Percentiles rank a stretch among this genome's conserved stretches.
Conservation (phyloP, 2,797 vertebrate genomes). For the Chanos chanos region DNA sequence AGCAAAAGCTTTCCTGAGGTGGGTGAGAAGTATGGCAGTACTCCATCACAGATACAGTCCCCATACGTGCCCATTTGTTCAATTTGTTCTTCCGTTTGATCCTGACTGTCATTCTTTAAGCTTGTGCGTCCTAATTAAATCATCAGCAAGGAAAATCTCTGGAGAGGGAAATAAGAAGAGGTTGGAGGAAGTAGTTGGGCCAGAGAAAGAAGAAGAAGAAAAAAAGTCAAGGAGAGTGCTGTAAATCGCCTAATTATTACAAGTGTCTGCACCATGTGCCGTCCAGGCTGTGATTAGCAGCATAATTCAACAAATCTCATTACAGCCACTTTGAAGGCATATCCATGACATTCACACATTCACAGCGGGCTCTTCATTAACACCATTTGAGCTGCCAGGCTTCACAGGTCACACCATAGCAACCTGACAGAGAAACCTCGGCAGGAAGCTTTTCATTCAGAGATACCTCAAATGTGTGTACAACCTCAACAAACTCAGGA, state of each 20-base stretch:
- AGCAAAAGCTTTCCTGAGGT: neutral
- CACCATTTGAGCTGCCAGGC: neutral
- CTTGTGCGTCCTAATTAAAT: constrained; percentile 34
- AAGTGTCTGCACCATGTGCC: constrained; percentile 29
- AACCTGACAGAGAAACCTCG: neutral
- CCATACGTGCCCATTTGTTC: neutral
- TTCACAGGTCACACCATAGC: neutral
- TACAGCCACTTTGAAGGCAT: constrained; percentile 26
- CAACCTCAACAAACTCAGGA: neutral
- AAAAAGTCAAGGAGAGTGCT: neutral
- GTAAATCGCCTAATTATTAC: constrained; percentile 32
- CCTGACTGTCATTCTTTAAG: constrained; percentile 28
- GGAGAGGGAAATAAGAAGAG: neutral
- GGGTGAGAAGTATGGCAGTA: too few species aligned
- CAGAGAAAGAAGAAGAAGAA: neutral
- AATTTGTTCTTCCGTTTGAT: neutral
- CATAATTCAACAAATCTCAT: constrained; percentile 37
- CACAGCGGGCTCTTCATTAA: constrained; percentile 19
- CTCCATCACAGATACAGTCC: neutral
- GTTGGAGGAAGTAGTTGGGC: neutral
- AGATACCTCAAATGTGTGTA: too few species aligned
- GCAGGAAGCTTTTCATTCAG: neutral
- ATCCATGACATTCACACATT: constrained; percentile 10
- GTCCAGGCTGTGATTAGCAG: constrained; percentile 31
- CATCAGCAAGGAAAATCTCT: neutral